Conservation (phyloP, 2,797 vertebrate species). For the Dendrocincla tyrannina region DNA sequence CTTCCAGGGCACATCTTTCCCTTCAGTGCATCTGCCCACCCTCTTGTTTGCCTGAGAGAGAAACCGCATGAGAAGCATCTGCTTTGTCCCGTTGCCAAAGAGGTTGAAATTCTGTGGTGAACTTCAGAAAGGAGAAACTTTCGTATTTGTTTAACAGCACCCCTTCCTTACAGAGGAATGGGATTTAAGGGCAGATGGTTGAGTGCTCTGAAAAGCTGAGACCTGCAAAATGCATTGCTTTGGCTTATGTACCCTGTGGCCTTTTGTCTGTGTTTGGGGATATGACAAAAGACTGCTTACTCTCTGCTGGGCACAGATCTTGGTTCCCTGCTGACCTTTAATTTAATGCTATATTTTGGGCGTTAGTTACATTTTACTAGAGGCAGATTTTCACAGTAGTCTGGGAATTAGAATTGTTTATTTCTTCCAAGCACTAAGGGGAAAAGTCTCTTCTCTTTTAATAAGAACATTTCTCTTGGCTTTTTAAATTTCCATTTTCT, state of each 20-base stretch:
- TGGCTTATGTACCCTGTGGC: not conserved
- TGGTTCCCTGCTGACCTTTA: slow-evolving; percentile 35
- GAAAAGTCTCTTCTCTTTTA: not conserved
- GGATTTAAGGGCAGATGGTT: not conserved
- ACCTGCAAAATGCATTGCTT: not conserved
- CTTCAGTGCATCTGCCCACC: not conserved
- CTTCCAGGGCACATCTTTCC: not conserved
- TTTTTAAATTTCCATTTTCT: not conserved
- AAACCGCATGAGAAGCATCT: not conserved
- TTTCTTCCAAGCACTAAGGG: not conserved
- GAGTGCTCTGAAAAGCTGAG: not conserved
- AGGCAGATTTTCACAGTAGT: slow-evolving; percentile 10
- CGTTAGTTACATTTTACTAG: not conserved
- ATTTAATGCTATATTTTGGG: slow-evolving; percentile 20
- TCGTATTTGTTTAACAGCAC: not conserved
- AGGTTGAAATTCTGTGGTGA: not conserved
- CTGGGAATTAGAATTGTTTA: slow-evolving; percentile 32
- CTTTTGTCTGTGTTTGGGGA: not conserved
- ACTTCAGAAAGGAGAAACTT: not conserved
- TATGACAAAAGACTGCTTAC: not conserved
- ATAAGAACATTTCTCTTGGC: not conserved
- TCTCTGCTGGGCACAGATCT: slow-evolving; percentile 17
- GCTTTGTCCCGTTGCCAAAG: not conserved
- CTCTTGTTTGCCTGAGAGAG: not conserved
- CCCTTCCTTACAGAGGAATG: not conserved